Base-by-base conservation (phyloP, 2,113 vertebrate species). In the Ibidorhyncha struthersii region DNA sequence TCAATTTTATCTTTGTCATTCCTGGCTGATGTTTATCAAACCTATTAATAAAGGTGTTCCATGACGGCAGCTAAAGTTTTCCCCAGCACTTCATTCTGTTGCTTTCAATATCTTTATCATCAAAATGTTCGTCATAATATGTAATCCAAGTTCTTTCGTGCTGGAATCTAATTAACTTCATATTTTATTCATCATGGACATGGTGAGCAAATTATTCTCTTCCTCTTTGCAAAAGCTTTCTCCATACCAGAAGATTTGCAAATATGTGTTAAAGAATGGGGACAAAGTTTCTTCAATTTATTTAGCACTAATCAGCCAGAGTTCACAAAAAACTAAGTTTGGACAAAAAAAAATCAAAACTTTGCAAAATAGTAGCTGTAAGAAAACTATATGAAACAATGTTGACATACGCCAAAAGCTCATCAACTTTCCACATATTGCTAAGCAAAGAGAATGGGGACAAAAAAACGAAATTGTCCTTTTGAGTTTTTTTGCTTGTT, bases 1-100 rank as follows among this genome's bases (percentile, higher is more conserved):
- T 82, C 79, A 85, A 76, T 82, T 94, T 76, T 76, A 77, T 65
- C 82, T 88, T 66, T 92, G 52, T 72, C 20, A 76, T 77, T 96
- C 16, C 40, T 80, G 40, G 53, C 21, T 93, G 89, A 88, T 90
- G 30, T 73, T 93, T 96, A 96, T 83, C 18, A 0, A 93, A 66
- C 14, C 49, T 79, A 49, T 88, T 72, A 96, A 90, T 86, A 90
- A 67, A 80, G 6, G 43, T 65, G 49, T 77, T 71, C 85, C 63
- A 62, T 32, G 71, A 66, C 32, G 41, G 41, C 22, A 91, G 67
- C 34, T 74, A 55, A 30, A 45, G 26, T 58, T 77, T 86, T 52
- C 40, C 12, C 14, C 40, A 73, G 50, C 29, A 92, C 86, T 90
- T 84, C 30, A 41, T 80, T 89, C 49, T 82, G 9, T 70, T 92